Base-by-base conservation (phyloP, 2,888 invertebrate species). In the Stenoptilia bipunctidactyla region DNA sequence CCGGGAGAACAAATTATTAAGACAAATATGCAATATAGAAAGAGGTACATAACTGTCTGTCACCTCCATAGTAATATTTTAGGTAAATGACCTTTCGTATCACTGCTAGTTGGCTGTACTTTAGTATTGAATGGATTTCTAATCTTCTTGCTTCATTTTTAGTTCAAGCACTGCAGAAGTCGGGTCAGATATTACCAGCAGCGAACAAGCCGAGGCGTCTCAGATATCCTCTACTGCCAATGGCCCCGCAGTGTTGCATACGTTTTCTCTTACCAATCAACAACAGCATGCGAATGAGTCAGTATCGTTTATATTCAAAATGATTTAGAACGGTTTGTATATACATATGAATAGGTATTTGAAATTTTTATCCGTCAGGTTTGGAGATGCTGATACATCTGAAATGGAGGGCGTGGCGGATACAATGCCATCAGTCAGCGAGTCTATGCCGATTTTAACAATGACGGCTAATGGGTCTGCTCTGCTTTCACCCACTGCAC, bases 111-210 rank as follows among this genome's bases (percentile, higher is more conserved):
- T 10, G 34, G 5, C 14, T 27, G 14, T 40, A 13, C n/a, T n/a
- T n/a, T n/a, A 35, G 37, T 35, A 35, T 14, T 25, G 4, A n/a
- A 34, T 13, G 13, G 30, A 10, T 34, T n/a, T 27, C 14, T 36
- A 13, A 15, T 34, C 15, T 36, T 42, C 30, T 37, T 35, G 35
- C 33, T 14, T 39, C 34, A 20, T 33, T 37, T 39, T 27, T 34
- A 85, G 84, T 61, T 85, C 85, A 36, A 85, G 85, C 46, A 84
- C 83, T 45, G 69, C 75, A 1, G 84, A 84, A 49, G 67, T 69
- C 13, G 83, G 74, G 6, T 67, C 72, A 15, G 83, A 82, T 48
- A 84, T 84, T 45, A 58, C 76, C 1, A 82, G 80, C 56, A 82
- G 80, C 47, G 79, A 79, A 0, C 79, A 80, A 48, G 61, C 60